phyloP scores from a whole-genome alignment of 2,888 invertebrate species.

The Athripsodes cinereus region DNA sequence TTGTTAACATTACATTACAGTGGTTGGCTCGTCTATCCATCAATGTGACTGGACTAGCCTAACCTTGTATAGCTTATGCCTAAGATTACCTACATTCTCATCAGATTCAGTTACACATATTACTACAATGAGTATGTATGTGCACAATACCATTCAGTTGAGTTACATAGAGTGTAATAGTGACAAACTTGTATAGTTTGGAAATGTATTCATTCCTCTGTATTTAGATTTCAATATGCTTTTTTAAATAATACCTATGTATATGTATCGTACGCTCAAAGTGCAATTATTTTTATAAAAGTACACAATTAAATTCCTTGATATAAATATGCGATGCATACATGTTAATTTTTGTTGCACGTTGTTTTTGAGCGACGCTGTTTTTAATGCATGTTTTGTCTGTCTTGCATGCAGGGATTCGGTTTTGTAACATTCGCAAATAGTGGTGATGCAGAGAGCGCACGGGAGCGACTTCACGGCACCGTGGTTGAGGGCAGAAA shows the following conservation, averaged over 20 bases:
- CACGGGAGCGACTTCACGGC: slow-evolving; percentile 99
- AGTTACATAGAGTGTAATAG: not conserved
- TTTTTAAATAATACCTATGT: slow-evolving; percentile 36
- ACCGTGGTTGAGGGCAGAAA: slow-evolving; percentile 99
- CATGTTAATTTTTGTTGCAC: slow-evolving; percentile 69
- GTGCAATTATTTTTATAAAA: slow-evolving; percentile 42
- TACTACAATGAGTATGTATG: no score
- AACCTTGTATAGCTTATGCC: no score
- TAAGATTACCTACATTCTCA: no score
- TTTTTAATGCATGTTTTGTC: slow-evolving; percentile 90
- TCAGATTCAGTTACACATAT: no score
- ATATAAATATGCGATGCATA: slow-evolving; percentile 49
- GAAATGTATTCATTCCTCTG: slow-evolving; percentile 26
- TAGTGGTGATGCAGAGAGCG: slow-evolving; percentile 99
- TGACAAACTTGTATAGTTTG: slow-evolving; percentile 8
- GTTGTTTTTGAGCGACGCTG: slow-evolving; percentile 72
- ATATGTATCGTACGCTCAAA: slow-evolving; percentile 50
- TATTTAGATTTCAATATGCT: slow-evolving; percentile 28
- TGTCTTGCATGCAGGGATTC: slow-evolving; percentile 99
- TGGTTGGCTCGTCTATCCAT: no score
- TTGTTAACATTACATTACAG: no score
- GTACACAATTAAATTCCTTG: slow-evolving; percentile 29
- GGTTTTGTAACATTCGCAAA: slow-evolving; percentile 99
- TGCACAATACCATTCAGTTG: no score
- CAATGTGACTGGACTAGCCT: no score